Conservation (phyloP, 2,888 invertebrate species). For the Drosophila nigricruria region DNA sequence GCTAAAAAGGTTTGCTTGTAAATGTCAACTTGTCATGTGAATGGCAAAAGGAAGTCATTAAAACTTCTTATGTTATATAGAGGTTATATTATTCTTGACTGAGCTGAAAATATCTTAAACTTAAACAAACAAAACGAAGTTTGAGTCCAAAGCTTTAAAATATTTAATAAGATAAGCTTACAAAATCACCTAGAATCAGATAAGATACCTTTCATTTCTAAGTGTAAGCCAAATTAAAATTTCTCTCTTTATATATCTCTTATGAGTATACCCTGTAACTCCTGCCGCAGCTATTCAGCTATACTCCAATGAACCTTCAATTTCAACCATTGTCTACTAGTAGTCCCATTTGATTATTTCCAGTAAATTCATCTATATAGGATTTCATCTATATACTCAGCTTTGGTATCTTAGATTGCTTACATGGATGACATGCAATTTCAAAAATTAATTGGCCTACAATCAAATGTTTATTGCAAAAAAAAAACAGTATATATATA, state of each 20-base stretch:
- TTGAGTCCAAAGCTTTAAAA: background rate
- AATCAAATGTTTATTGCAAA: conserved; percentile 1
- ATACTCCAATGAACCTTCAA: no score
- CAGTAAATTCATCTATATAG: background rate
- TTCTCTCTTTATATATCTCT: no score
- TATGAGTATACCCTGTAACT: no score
- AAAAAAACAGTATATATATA: background rate
- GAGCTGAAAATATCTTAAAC: no score
- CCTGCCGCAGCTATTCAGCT: background rate
- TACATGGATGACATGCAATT: background rate
- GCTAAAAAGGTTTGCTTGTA: background rate
- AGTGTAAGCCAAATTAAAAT: no score
- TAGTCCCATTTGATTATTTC: background rate
- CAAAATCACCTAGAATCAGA: no score
- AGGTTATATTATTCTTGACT: no score
- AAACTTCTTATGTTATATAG: background rate
- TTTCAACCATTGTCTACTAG: background rate
- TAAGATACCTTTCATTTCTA: background rate
- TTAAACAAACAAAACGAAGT: no score
- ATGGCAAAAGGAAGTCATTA: background rate
- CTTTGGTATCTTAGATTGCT: background rate
- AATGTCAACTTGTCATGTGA: background rate
- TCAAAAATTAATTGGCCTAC: conserved; percentile 20
- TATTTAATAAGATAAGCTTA: background rate
- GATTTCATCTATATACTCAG: background rate